phyloP scores from a whole-genome alignment of 2,113 vertebrate genomes.

The Verasper variegatus region DNA sequence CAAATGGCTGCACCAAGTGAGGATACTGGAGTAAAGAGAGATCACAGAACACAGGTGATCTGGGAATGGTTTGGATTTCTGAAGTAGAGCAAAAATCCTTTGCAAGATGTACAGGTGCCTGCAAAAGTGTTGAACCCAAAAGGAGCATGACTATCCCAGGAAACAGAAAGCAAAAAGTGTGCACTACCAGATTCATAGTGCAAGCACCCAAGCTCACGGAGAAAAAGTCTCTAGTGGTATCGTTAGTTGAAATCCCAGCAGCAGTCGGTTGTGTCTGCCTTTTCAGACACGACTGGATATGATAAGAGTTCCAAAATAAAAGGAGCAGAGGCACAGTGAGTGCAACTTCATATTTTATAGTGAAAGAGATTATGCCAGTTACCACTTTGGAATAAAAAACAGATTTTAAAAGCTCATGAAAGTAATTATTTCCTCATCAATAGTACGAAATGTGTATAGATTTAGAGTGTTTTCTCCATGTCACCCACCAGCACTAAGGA shows the following conservation, averaged over 20 bases:
- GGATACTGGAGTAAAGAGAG: too few relatives aligned
- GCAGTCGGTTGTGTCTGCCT: background rate
- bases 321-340: background rate
- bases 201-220: background rate
- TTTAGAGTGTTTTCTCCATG: too few relatives aligned
- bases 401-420: too few relatives aligned
- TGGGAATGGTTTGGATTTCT: too few relatives aligned
- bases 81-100: background rate
- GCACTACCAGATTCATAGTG: background rate
- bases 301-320: background rate
- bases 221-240: background rate
- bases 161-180: background rate
- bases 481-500: too few relatives aligned
- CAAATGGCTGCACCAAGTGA: too few relatives aligned
- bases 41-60: too few relatives aligned
- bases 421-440: too few relatives aligned
- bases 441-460: too few relatives aligned
- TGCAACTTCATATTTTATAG: background rate
- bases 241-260: conserved; percentile 1
- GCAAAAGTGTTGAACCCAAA: background rate
- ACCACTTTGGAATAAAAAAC: background rate
- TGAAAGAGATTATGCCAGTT: too few relatives aligned
- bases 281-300: background rate
- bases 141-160: background rate
- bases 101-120: background rate